Percentiles rank a stretch among this genome's conserved stretches.
Evolutionary conservation across 2,797 vertebrate species (phyloP).

Genomic region (Octomys mimax): DNA sequence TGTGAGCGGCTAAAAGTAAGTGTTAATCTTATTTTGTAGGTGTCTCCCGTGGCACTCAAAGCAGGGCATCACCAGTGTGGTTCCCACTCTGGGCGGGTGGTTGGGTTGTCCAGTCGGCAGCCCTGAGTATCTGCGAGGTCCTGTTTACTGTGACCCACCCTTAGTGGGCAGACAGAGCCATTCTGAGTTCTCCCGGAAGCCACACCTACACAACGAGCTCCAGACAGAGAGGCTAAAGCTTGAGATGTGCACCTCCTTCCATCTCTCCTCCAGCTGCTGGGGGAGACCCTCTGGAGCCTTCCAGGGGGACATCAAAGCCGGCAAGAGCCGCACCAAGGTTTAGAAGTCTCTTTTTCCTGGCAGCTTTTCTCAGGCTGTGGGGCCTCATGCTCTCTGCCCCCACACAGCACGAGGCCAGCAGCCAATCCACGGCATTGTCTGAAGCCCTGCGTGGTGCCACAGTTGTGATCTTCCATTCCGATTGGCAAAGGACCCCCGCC

Average conservation of each 20-base stretch:
- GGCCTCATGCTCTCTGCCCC: not conserved
- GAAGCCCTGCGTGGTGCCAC: not conserved
- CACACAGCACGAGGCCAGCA: rapidly evolving
- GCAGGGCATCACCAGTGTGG: no score
- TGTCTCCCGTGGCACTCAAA: rapidly evolving
- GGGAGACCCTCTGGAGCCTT: not conserved
- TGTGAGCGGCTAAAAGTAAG: not conserved
- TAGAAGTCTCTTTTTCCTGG: not conserved
- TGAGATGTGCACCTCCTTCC: not conserved
- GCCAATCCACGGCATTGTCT: not conserved
- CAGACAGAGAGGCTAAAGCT: not conserved
- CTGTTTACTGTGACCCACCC: rapidly evolving
- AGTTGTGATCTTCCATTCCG: not conserved
- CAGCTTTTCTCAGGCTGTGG: not conserved
- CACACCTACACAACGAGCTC: rapidly evolving
- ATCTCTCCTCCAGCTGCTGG: rapidly evolving
- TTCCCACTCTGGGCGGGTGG: rapidly evolving
- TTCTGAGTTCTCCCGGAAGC: not conserved
- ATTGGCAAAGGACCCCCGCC: not conserved
- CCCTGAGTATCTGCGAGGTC: not conserved
- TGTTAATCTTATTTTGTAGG: not conserved
- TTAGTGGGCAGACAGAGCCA: not conserved
- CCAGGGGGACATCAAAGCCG: not conserved
- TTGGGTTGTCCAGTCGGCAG: not conserved
- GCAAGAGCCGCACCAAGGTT: rapidly evolving